Evolutionary conservation across 1,140 invertebrate species (phyloP).

Genomic region (Scaptomyza montana): DNA sequence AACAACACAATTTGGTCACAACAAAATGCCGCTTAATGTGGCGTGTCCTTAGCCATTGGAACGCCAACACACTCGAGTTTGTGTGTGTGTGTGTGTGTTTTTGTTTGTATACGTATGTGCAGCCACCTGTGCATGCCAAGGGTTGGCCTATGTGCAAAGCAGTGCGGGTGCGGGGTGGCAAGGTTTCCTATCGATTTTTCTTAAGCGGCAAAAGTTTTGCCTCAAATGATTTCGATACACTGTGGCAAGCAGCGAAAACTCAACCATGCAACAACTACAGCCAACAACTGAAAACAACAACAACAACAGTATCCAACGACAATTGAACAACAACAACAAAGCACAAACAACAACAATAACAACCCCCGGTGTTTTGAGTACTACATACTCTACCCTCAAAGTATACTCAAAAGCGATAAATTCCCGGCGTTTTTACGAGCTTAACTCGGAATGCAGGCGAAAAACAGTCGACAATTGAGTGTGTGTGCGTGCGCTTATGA

Average conservation of each 20-base stretch:
- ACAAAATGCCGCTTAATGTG: slow-evolving; percentile 80
- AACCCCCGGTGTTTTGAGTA: slow-evolving; percentile 26
- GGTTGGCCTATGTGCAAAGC: slow-evolving; percentile 20
- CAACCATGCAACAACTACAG: slow-evolving; percentile 66
- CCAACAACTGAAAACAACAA: slow-evolving; percentile 50
- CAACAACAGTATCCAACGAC: slow-evolving; percentile 30
- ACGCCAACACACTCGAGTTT: slow-evolving; percentile 3
- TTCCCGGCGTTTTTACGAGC: slow-evolving; percentile 75
- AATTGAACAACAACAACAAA: slow-evolving; percentile 24
- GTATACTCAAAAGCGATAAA: slow-evolving; percentile 76
- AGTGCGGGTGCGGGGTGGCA: slow-evolving; percentile 6
- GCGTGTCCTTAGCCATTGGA: slow-evolving; percentile 54
- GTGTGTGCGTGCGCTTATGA: slow-evolving; percentile 1
- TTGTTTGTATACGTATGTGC: slow-evolving; percentile 6
- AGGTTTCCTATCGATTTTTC: slow-evolving; percentile 71
- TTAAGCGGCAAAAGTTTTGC: slow-evolving; percentile 64
- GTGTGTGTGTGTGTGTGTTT: not conserved
- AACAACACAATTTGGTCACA: slow-evolving; percentile 65
- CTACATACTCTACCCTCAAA: slow-evolving; percentile 41
- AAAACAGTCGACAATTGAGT: slow-evolving; percentile 24
- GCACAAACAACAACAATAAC: slow-evolving; percentile 36
- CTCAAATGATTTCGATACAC: slow-evolving; percentile 37
- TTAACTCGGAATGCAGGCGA: slow-evolving; percentile 62
- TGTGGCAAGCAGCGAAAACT: slow-evolving; percentile 47
- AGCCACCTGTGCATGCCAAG: slow-evolving; percentile 26